Evolutionary conservation across 2,888 invertebrate genomes (phyloP).

Genomic region (Drosophila greeni): DNA sequence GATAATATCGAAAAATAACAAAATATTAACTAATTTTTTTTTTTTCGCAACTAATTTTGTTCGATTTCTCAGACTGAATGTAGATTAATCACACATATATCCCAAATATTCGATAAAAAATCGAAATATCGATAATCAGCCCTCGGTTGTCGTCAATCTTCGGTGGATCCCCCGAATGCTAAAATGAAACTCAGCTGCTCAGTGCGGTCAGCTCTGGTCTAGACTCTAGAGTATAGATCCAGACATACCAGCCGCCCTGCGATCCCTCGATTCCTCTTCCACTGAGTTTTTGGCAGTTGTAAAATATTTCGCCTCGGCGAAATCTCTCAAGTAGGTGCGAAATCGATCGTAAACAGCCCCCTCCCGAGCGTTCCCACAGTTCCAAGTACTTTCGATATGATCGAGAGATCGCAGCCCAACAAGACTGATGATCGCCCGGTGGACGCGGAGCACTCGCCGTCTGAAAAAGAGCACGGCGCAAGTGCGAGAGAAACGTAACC

Average conservation of each 20-base stretch:
- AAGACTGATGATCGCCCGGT: constrained; percentile 30
- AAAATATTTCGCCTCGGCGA: constrained; percentile 38
- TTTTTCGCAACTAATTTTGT: too few species aligned
- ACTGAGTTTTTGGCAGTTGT: constrained; percentile 25
- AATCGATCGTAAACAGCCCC: constrained; percentile 60
- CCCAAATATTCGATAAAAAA: neutral
- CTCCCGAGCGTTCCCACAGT: constrained; percentile 28
- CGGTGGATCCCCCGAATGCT: neutral
- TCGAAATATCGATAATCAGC: neutral
- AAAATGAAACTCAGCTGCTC: neutral
- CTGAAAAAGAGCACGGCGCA: constrained; percentile 25
- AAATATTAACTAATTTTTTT: too few species aligned
- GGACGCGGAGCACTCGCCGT: constrained; percentile 18
- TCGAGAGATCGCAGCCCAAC: constrained; percentile 12
- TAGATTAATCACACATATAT: neutral
- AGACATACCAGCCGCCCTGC: constrained; percentile 1
- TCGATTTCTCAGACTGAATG: too few species aligned
- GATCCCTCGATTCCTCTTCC: neutral
- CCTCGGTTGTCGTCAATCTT: neutral
- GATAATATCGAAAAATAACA: too few species aligned
- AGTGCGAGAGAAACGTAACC: constrained; percentile 56
- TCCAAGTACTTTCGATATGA: constrained; percentile 28
- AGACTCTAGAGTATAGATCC: neutral
- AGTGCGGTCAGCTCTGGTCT: neutral
- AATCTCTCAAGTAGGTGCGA: constrained; percentile 68